Evolutionary conservation across 2,113 vertebrate genomes (phyloP).

Genomic region (Sturnus vulgaris): DNA sequence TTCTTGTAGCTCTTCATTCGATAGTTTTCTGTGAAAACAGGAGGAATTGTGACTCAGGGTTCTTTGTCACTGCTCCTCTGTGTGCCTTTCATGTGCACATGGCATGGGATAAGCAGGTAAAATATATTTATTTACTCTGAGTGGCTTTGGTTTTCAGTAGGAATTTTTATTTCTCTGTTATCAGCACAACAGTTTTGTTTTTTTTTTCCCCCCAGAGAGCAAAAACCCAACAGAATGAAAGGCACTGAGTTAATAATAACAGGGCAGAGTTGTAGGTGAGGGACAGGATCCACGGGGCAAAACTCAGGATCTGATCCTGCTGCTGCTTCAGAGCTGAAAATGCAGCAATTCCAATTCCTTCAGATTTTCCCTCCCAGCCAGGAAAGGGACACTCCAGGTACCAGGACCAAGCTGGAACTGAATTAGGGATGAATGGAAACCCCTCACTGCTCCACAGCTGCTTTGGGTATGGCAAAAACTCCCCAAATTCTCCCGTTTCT

Average conservation of each 20-base stretch:
- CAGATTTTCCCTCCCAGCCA: not conserved
- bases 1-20: slow-evolving; percentile 99
- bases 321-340: not conserved
- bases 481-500: not conserved
- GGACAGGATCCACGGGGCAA: too few species aligned
- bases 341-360: not conserved
- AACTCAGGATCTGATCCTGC: not conserved
- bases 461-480: fast-evolving
- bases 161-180: not conserved
- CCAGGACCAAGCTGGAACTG: not conserved
- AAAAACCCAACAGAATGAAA: not conserved
- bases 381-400: not conserved
- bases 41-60: not conserved
- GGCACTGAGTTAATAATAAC: fast-evolving
- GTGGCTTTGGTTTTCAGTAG: not conserved
- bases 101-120: fast-evolving
- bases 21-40: slow-evolving; percentile 82
- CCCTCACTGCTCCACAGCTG: not conserved
- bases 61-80: fast-evolving
- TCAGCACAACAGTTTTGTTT: too few species aligned
- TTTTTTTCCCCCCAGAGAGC: not conserved
- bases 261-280: fast-evolving
- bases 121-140: not conserved
- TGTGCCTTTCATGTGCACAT: fast-evolving
- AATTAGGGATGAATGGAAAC: not conserved